phyloP scores from a whole-genome alignment of 2,797 vertebrate genomes.

The Limnodromus scolopaceus region DNA sequence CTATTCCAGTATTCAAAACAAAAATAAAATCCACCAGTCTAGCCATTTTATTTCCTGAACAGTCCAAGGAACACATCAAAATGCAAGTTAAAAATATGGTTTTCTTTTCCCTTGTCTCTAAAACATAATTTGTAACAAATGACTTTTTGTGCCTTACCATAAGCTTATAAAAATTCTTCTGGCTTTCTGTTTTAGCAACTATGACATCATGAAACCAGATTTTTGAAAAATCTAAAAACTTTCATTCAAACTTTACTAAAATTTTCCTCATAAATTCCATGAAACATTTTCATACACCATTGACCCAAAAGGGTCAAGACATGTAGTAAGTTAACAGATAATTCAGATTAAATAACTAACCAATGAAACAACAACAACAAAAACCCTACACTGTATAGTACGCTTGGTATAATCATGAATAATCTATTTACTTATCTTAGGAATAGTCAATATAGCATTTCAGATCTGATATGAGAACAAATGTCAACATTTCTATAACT shows the following conservation, averaged over 20 bases:
- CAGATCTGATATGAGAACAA: background rate
- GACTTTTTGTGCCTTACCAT: background rate
- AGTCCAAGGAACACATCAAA: background rate
- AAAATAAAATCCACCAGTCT: background rate
- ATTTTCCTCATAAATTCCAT: background rate
- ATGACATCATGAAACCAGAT: background rate
- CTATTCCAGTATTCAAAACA: background rate
- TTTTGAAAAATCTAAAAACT: background rate
- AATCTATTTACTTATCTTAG: background rate
- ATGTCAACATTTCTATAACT: background rate
- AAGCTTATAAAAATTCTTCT: background rate
- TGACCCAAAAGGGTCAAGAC: background rate
- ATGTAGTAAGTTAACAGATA: background rate
- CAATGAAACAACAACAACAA: background rate
- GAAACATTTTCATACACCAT: background rate
- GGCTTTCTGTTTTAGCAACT: background rate
- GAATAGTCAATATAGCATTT: conserved; percentile 2
- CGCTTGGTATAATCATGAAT: background rate
- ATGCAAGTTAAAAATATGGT: background rate
- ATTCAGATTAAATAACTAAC: background rate
- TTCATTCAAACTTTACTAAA: background rate
- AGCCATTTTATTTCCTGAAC: background rate
- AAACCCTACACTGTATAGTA: background rate
- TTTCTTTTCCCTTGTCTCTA: background rate
- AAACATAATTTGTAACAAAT: background rate